Conservation (phyloP, 2,113 vertebrate species). For the Malaclemys terrapin region DNA sequence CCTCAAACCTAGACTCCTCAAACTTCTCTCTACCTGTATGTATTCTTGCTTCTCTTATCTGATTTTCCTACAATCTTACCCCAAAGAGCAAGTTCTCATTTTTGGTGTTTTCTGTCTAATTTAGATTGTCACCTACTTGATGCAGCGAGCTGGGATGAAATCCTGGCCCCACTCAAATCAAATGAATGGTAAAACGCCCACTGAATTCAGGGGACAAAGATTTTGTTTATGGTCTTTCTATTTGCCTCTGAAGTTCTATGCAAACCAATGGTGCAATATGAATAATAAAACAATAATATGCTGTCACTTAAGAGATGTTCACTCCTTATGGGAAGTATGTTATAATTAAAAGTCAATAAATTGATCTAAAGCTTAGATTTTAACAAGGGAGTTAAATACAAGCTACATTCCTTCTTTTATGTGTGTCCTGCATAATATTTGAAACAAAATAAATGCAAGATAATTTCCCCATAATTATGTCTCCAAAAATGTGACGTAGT, state of each 20-base stretch:
- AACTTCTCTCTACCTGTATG: background rate
- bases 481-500: constrained; percentile 22
- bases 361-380: background rate
- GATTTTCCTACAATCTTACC: background rate
- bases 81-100: background rate
- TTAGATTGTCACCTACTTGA: background rate
- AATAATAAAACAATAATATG: background rate
- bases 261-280: background rate
- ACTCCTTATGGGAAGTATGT: fast-evolving
- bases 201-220: background rate
- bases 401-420: background rate
- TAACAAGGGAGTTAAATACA: background rate
- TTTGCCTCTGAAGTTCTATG: background rate
- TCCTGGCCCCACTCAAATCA: background rate
- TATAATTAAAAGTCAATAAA: background rate
- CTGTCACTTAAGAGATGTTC: background rate
- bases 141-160: background rate
- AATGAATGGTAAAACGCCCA: background rate
- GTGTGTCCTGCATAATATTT: background rate
- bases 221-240: background rate
- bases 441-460: background rate
- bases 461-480: constrained; percentile 20
- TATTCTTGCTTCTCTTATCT: background rate
- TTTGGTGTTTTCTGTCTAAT: background rate
- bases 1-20: background rate